A percentile compares a stretch with the other conserved stretches of the same genome.
These are phyloP conservation scores for Empidonax traillii DNA, from an alignment of 2,113 vertebrate species.

Conservation along the genomic window DNA sequence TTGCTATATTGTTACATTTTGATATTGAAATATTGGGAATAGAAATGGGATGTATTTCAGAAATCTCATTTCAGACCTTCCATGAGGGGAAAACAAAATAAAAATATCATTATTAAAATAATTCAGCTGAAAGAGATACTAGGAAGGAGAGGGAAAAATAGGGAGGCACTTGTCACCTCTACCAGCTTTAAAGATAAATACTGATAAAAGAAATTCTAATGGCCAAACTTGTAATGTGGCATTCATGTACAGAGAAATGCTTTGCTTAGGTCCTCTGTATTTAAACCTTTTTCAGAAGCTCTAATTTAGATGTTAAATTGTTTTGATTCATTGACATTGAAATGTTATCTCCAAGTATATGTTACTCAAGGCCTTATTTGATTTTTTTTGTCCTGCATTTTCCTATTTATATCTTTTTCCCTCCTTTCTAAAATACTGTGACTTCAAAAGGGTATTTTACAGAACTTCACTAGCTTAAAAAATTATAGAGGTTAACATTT, in stretches of 20 bases:
- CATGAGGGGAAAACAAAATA: neutral
- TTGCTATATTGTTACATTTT: neutral
- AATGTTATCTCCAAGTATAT: neutral
- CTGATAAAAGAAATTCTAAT: neutral
- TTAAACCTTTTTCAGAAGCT: neutral
- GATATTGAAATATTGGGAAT: neutral
- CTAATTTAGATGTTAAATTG: neutral
- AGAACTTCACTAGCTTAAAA: neutral
- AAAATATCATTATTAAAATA: neutral
- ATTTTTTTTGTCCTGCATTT: neutral
- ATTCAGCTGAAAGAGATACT: neutral
- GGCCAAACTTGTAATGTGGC: neutral
- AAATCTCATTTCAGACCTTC: neutral
- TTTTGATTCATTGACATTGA: neutral
- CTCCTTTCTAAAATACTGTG: neutral
- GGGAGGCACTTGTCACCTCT: neutral
- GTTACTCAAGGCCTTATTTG: neutral
- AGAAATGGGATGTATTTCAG: neutral
- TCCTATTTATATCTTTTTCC: neutral
- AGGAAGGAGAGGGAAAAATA: neutral
- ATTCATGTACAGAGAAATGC: neutral
- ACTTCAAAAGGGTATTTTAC: neutral
- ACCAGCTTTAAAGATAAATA: neutral
- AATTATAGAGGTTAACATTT: neutral
- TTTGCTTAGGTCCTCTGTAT: neutral